Percentiles rank a stretch among this genome's conserved stretches.
phyloP scores from a whole-genome alignment of 2,888 invertebrate species.

The Tricholauxania praeusta region DNA sequence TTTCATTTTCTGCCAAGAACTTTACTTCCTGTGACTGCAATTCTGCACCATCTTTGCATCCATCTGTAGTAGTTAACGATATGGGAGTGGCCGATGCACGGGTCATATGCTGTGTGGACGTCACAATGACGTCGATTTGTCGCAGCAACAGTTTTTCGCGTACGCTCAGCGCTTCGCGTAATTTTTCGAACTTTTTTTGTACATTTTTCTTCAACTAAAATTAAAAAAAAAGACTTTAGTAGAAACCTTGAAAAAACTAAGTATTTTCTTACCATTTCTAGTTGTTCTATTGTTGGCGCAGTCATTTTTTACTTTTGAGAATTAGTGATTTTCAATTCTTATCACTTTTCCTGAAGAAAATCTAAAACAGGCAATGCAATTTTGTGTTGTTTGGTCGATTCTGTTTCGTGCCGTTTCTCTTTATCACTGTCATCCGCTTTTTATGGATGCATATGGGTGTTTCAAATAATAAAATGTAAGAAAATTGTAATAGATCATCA shows the following conservation, averaged over 20 bases:
- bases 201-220: slow-evolving; percentile 64
- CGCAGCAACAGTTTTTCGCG: slow-evolving; percentile 66
- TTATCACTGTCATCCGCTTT: slow-evolving; percentile 6
- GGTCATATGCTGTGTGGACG: slow-evolving; percentile 55
- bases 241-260: background rate
- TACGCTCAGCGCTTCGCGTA: slow-evolving; percentile 64
- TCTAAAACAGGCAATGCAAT: too few relatives aligned
- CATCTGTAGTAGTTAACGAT: slow-evolving; percentile 22
- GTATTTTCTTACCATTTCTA: slow-evolving; percentile 8
- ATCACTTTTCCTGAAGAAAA: background rate
- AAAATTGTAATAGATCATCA: too few relatives aligned
- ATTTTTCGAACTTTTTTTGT: slow-evolving; percentile 62
- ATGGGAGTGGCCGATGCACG: slow-evolving; percentile 22
- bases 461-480: background rate
- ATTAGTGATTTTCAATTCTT: background rate
- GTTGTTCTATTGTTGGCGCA: slow-evolving; percentile 14
- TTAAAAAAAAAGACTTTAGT: slow-evolving; percentile 6
- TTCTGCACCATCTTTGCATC: slow-evolving; percentile 34
- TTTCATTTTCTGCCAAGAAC: slow-evolving; percentile 69
- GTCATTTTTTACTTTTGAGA: slow-evolving; percentile 2
- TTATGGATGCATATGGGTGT: background rate
- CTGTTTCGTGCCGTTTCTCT: background rate
- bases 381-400: slow-evolving; percentile 28
- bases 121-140: slow-evolving; percentile 65
- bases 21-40: slow-evolving; percentile 53